Evolutionary conservation across 2,888 invertebrate species (phyloP), one percentile per base, ranked within the genome.

Genomic region (Halictus quadricinctus): DNA sequence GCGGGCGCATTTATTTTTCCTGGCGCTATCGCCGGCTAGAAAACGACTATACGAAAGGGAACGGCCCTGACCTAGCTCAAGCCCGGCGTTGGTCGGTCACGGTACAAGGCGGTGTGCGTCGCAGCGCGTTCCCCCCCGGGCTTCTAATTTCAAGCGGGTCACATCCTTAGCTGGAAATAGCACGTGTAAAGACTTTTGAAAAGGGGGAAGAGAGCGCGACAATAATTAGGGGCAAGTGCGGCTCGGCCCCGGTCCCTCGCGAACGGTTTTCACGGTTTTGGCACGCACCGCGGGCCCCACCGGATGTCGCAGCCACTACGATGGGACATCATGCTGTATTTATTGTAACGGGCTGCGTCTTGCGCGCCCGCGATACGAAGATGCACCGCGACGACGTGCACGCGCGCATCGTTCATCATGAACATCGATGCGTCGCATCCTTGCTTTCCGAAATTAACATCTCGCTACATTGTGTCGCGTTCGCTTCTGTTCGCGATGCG

Each of bases 11-110:
- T 69, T 43, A 74, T 74, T 79, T 74, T 75, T 74, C 79, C 50
- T 43, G 41, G 41, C 18, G 15, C 64, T 48, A 41, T 36, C 60
- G 21, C 15, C 41, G 60, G 18, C 72, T 36, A 43, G 60, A 64
- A 48, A 60, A 70, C 69, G 29, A 64, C 29, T 46, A 41, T 60
- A 36, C 64, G 25, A 69, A 81, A 72, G 81, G 83, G 43, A 81
- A 83, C 83, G 88, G 81, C 88, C 90, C 87, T 89, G 90, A 89
- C 90, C 90, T 89, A 90, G 79, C 90, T 76, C 74, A 88, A 88
- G 78, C 81, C 80, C 84, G 46, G n/a, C 46, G 73, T 80, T n/a
- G 54, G 21, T 54, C 54, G 21, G 54, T 21, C 54, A 10, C 54
- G 54, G 21, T 54, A 54, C 54, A n/a, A 36, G 36, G 36, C 36